Evolutionary conservation across 2,888 invertebrate species (phyloP), one percentile per base, ranked within the genome.

Genomic region (Leptopterna dolabrata): DNA sequence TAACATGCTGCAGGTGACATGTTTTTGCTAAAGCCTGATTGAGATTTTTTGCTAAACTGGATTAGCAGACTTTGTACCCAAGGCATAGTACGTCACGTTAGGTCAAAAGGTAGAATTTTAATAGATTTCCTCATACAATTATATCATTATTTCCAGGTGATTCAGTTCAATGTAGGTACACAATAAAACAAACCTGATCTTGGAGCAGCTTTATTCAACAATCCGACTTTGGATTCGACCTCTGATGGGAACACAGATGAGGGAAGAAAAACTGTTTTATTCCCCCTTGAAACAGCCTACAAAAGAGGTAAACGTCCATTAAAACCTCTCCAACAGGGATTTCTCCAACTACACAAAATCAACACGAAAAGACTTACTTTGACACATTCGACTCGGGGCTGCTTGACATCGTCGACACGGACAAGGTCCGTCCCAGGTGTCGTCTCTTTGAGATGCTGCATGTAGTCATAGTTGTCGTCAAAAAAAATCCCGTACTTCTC

Each of bases 401-500:
- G 81, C 7, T 30, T 51, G 30, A 51, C 81, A 51, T 55, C 24
- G 1, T 51, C 55, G n/a, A 81, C 81, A 55, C 30, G 81, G 16
- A 84, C 24, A 1, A 84, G 73, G 19, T 84, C 84, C 0, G 84
- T 71, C 16, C 84, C 84, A 71, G 73, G 14, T 9, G 84, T 84
- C 3, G 63, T 86, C 43, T 86, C 88, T 70, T 81, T 88, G 19
- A 99, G 93, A 93, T 99, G 98, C 92, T 99, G 97, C 89, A 99
- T 92, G 91, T 99, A 99, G 91, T 99, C 95, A 92, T 98, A 98
- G 90, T 98, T 97, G 92, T 99, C 98, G 90, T 98, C 98, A 92
- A 95, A 99, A 91, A 95, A 97, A 88, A 99, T 95, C 0, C 98
- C 99, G 93, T 94, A 98, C 91, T 98, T 97, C 19, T 94, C 93